Base-by-base conservation (phyloP, 2,797 vertebrate genomes). In the Ambastaia sidthimunki region DNA sequence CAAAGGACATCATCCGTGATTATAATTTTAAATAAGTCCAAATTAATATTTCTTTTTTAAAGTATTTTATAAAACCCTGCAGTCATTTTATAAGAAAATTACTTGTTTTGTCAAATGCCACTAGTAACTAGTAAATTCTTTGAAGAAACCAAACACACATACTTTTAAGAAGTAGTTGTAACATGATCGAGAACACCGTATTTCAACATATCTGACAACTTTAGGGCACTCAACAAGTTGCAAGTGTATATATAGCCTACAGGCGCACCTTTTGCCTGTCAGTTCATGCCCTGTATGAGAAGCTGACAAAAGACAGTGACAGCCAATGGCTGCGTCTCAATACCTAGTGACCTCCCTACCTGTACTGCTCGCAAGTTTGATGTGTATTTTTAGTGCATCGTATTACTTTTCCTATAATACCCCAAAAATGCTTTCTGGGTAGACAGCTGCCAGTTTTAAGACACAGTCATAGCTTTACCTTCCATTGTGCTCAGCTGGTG, bases 381-480 rank as follows among this genome's bases (percentile, higher is more conserved):
- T 34, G 28, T 13, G n/a, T 37, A 6, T 16, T 15, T 60, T 28
- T 4, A 12, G 5, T 1, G 4, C 28, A 60, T 28, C 13, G 15
- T 28, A 60, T 28, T 2, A 4, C 23, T 11, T 3, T 25, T 25
- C 11, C 2, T 13, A 23, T 19, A 16, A 31, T 7, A 6, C n/a
- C n/a, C 0, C 23, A 12, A 15, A 28, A 16, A 18, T 59, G 57
- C 1, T 6, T 13, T 28, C 57, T 60, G 25, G 57, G 44, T n/a
- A 41, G 13, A 3, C 1, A 23, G 12, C 7, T 62, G 18, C 18
- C 28, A 3, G 7, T 21, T 48, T 50, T 10, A 15, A 34, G 15
- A 41, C 9, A 75, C 28, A 41, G 7, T n/a, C 2, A 65, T n/a
- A 47, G 25, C 19, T 21, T 54, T 62, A 94, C 94, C 93, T 94